Conservation (phyloP, 2,797 vertebrate genomes). For the Thamnophis elegans region DNA sequence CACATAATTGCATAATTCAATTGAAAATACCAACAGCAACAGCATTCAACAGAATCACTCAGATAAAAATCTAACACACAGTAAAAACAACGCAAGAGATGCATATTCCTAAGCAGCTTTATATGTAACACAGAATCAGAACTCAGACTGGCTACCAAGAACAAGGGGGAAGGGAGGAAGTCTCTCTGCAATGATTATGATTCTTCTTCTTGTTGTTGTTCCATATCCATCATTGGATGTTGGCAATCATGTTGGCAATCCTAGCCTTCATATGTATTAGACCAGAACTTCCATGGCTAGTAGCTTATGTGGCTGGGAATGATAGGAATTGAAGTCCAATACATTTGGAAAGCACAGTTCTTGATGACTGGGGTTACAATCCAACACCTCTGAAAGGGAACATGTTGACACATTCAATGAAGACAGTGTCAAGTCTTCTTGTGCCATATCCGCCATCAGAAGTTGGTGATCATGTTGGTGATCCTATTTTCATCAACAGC, state of each 20-base stretch:
- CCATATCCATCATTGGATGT: no score
- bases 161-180: not conserved
- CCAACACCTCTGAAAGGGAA: not conserved
- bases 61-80: not conserved
- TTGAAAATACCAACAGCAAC: not conserved
- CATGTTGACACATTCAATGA: no score
- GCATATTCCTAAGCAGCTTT: not conserved
- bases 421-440: no score
- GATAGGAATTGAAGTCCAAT: not conserved
- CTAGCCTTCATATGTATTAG: not conserved
- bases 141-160: not conserved
- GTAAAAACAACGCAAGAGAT: not conserved
- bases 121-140: not conserved
- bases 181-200: not conserved
- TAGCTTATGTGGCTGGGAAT: not conserved
- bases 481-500: no score
- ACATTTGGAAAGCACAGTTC: not conserved
- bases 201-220: no score
- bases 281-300: not conserved
- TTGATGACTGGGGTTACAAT: not conserved
- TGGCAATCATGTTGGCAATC: no score
- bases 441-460: no score
- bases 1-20: not conserved
- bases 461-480: no score
- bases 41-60: not conserved